Evolutionary conservation across 2,888 invertebrate species (phyloP).

Genomic region (Camponotus fellah): DNA sequence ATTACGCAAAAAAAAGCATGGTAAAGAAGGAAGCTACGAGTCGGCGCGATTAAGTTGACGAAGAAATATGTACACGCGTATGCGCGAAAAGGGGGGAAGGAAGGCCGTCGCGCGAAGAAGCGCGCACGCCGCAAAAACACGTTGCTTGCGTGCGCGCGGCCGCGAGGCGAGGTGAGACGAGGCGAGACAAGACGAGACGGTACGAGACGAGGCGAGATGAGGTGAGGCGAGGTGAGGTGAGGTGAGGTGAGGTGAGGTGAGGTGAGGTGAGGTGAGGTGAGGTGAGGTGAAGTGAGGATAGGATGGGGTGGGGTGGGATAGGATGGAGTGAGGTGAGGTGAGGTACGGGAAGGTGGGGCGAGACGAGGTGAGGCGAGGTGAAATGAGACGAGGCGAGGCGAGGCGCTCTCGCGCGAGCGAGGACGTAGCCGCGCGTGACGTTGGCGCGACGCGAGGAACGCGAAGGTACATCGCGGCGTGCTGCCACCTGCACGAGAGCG

Average conservation of each 20-base stretch:
- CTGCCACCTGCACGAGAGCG: conserved; percentile 77
- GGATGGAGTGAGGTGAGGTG: not conserved
- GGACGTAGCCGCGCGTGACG: conserved; percentile 32
- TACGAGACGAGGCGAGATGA: not conserved
- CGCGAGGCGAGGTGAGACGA: conserved; percentile 35
- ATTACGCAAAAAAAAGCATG: conserved; percentile 21
- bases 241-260: not conserved
- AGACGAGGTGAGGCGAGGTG: not conserved
- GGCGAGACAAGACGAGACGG: not conserved
- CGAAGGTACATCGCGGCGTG: conserved; percentile 65
- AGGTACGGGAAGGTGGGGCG: conserved; percentile 27
- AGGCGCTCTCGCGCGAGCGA: conserved; percentile 68
- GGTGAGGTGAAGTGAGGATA: not conserved
- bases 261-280: conserved; percentile 18
- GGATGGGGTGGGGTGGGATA: not conserved
- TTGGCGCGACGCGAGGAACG: conserved; percentile 21
- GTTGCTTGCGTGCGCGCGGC: conserved; percentile 34
- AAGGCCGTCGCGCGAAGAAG: conserved; percentile 55
- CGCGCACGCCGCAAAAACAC: conserved; percentile 53
- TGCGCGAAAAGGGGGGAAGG: conserved; percentile 27
- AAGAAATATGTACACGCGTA: conserved; percentile 53
- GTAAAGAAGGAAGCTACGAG: conserved; percentile 38
- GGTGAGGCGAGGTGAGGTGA: not conserved
- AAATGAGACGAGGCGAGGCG: not conserved
- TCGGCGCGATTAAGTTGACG: conserved; percentile 49